Percentiles rank a stretch among this genome's conserved stretches.
These are phyloP conservation scores for Xanthia icteritia DNA, from an alignment of 2,888 invertebrate genomes.

Conservation along the genomic window DNA sequence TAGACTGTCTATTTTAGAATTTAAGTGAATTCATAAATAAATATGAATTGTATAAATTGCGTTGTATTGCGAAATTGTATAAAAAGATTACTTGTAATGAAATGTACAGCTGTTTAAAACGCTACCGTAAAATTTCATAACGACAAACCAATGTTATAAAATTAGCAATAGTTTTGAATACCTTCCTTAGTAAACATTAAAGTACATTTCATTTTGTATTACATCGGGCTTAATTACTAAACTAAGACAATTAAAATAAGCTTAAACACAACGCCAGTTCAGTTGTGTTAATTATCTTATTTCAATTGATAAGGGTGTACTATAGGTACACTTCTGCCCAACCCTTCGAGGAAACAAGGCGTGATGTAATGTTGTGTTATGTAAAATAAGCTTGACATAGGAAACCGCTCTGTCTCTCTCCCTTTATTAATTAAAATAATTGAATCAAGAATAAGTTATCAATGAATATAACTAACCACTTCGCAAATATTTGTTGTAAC, in stretches of 20 bases:
- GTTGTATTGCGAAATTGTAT: background rate
- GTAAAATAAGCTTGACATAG: background rate
- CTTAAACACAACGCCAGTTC: no score
- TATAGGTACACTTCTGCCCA: no score
- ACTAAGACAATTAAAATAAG: background rate
- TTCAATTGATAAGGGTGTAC: no score
- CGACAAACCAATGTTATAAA: background rate
- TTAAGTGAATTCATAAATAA: background rate
- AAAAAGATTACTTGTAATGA: background rate
- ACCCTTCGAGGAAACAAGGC: no score
- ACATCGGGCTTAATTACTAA: background rate
- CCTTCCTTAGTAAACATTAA: background rate
- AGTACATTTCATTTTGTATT: background rate
- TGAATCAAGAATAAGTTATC: background rate
- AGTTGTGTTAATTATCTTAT: no score
- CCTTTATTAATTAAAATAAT: background rate
- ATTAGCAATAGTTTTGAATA: background rate
- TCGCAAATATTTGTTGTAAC: background rate
- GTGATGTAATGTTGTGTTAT: no score
- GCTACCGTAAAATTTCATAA: no score
- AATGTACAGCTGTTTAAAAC: background rate
- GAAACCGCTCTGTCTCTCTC: background rate
- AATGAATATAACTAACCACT: background rate
- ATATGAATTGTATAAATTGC: background rate
- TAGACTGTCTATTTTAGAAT: conserved; percentile 14